Evolutionary conservation across 2,797 vertebrate genomes (phyloP).

Genomic region (Chelonia mydas): DNA sequence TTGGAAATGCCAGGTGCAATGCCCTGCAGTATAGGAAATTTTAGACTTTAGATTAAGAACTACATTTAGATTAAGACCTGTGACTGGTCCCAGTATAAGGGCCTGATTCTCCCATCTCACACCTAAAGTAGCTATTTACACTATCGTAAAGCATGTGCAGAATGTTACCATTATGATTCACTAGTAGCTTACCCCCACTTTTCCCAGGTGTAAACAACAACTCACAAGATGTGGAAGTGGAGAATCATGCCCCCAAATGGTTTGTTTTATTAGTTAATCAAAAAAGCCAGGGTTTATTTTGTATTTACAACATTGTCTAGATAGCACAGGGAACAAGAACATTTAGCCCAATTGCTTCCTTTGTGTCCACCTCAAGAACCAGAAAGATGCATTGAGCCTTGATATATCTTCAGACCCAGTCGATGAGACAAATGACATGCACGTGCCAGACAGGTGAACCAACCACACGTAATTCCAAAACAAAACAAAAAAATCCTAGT

Average conservation of each 20-base stretch:
- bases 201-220: background rate
- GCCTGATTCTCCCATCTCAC: background rate
- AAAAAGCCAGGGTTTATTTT: background rate
- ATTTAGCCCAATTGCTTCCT: background rate
- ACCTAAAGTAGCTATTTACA: background rate
- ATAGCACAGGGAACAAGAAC: background rate
- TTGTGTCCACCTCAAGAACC: background rate
- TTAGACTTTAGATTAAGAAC: background rate
- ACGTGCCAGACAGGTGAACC: background rate
- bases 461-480: background rate
- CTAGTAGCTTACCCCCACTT: background rate
- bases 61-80: background rate
- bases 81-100: background rate
- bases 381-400: background rate
- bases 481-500: background rate
- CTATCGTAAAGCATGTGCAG: background rate
- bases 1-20: background rate
- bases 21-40: background rate
- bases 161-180: background rate
- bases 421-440: background rate
- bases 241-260: background rate
- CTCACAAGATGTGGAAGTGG: background rate
- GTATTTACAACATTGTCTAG: background rate
- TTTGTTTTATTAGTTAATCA: background rate
- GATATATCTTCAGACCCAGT: background rate